Percentiles rank a stretch among this genome's conserved stretches.
Conservation (phyloP, 2,888 invertebrate genomes). For the Heliconius aoede region DNA sequence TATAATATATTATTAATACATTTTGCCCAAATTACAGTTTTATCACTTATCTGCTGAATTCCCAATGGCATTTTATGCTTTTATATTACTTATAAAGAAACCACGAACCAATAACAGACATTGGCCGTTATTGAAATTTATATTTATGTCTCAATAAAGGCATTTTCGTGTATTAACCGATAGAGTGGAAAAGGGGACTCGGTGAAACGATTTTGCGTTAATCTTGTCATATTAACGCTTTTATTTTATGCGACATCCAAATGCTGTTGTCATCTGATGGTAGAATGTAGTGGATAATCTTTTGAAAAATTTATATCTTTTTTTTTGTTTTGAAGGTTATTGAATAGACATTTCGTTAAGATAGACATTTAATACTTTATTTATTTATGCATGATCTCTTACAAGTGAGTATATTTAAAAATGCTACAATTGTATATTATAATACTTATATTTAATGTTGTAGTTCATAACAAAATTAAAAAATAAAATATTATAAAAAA, state of each 20-base stretch:
- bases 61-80: neutral
- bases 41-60: neutral
- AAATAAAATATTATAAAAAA: no score
- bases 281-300: slow-evolving; percentile 49
- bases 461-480: no score
- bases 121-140: slow-evolving; percentile 38
- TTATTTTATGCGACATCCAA: slow-evolving; percentile 58
- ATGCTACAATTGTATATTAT: no score
- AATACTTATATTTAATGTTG: no score
- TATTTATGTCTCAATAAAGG: slow-evolving; percentile 50
- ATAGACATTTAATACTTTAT: neutral
- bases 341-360: neutral
- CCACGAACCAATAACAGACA: slow-evolving; percentile 14
- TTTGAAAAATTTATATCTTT: neutral
- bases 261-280: slow-evolving; percentile 52
- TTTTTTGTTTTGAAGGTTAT: neutral
- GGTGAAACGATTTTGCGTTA: slow-evolving; percentile 58
- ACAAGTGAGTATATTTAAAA: neutral
- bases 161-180: slow-evolving; percentile 47
- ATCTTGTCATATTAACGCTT: slow-evolving; percentile 60
- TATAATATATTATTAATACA: neutral
- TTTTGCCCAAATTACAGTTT: neutral
- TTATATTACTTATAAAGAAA: slow-evolving; percentile 16
- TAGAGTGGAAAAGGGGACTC: slow-evolving; percentile 53
- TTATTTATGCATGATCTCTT: neutral